phyloP scores from a whole-genome alignment of 1,140 invertebrate species.

The Aphis craccivora region DNA sequence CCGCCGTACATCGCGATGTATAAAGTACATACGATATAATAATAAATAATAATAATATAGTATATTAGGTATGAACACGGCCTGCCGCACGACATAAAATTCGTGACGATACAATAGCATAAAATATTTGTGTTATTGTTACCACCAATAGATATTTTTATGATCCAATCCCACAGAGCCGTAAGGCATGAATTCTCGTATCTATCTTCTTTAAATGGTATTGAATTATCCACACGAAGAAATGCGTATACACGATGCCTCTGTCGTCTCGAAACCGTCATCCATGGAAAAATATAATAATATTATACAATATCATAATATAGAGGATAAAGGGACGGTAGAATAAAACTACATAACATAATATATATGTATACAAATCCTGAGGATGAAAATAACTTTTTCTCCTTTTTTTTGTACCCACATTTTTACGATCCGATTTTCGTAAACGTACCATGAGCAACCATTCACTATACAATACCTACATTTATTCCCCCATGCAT shows the following conservation, averaged over 20 bases:
- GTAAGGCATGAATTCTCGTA: not conserved
- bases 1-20: not conserved
- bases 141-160: not conserved
- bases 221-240: not conserved
- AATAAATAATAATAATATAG: conserved; percentile 10
- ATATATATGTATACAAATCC: not conserved
- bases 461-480: not conserved
- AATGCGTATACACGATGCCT: not conserved
- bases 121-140: not conserved
- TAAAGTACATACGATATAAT: not conserved
- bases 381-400: not conserved
- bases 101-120: not conserved
- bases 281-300: not conserved
- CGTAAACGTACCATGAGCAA: not conserved
- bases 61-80: not conserved
- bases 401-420: not conserved
- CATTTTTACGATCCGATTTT: not conserved
- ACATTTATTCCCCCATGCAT: not conserved
- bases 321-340: not conserved
- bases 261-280: not conserved
- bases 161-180: not conserved
- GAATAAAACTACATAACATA: not conserved
- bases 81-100: not conserved
- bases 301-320: not conserved
- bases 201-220: not conserved